Evolutionary conservation across 2,888 invertebrate genomes (phyloP).

Genomic region (Acrobeloides nanus): DNA sequence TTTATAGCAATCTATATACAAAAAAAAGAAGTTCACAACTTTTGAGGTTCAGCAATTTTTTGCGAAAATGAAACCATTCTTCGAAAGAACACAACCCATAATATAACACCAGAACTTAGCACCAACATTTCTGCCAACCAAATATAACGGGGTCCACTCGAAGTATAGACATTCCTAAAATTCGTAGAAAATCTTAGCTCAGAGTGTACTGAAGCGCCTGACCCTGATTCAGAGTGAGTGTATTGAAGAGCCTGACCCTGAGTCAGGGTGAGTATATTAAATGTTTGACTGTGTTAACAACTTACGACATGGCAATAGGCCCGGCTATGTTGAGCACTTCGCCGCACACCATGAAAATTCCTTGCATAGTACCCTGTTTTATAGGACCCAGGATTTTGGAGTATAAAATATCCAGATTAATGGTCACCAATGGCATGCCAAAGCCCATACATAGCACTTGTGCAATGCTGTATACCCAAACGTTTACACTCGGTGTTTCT

Average conservation of each 20-base stretch:
- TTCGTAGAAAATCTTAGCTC: no score
- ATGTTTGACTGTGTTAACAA: no score
- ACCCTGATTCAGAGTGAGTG: no score
- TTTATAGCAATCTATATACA: no score
- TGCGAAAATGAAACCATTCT: constrained; percentile 19
- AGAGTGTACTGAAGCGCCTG: no score
- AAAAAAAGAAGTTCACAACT: no score
- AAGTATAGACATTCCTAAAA: constrained; percentile 11
- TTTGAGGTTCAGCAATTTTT: no score
- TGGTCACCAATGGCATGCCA: constrained; percentile 14
- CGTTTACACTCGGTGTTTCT: constrained; percentile 18
- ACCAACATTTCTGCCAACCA: constrained; percentile 9
- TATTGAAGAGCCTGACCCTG: no score
- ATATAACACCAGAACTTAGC: not conserved
- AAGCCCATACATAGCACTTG: constrained; percentile 18
- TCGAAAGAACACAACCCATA: constrained; percentile 16
- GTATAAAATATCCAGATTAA: constrained; percentile 16
- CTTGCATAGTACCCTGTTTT: constrained; percentile 20
- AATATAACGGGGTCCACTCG: constrained; percentile 8
- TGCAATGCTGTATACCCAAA: constrained; percentile 20
- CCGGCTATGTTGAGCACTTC: constrained; percentile 13
- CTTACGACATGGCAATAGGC: constrained; percentile 13
- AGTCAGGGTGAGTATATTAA: no score
- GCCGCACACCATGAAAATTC: constrained; percentile 13
- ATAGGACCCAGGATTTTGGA: constrained; percentile 14